phyloP scores from a whole-genome alignment of 2,888 invertebrate species.

The Noctuana brunneofusca region DNA sequence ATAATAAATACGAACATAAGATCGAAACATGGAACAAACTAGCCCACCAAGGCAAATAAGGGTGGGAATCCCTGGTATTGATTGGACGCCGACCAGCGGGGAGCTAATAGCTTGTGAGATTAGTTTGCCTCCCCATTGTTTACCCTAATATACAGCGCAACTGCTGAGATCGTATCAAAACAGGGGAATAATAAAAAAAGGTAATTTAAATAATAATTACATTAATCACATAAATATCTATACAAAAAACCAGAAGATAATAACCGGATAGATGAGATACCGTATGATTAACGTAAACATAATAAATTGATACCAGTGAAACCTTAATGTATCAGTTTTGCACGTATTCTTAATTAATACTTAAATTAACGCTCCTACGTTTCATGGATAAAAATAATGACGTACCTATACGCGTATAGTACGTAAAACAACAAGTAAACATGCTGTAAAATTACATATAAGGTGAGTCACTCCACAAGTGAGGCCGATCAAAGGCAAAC shows the following conservation, averaged over 20 bases:
- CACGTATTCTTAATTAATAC: neutral
- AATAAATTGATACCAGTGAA: neutral
- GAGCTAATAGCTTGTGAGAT: conserved; percentile 29
- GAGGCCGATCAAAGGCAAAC: conserved; percentile 11
- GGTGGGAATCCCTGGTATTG: conserved; percentile 24
- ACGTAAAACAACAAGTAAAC: conserved; percentile 4
- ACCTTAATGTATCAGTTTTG: neutral
- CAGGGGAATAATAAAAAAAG: neutral
- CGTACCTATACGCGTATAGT: neutral
- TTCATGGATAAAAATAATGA: neutral
- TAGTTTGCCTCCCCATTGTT: conserved; percentile 27
- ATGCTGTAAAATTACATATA: neutral
- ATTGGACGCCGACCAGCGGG: conserved; percentile 19
- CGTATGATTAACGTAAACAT: conserved; percentile 1
- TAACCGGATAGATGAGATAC: neutral
- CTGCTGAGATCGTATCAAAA: conserved; percentile 21
- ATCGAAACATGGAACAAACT: neutral
- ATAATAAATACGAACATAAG: neutral
- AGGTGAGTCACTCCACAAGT: conserved; percentile 3
- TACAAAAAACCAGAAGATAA: neutral
- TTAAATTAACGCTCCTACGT: neutral
- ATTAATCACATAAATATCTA: conserved; percentile 1
- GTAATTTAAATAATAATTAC: conserved; percentile 18
- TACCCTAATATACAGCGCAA: conserved; percentile 5
- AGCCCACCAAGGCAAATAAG: conserved; percentile 5